A percentile compares a stretch with the other conserved stretches of the same genome.
Conservation (phyloP, 2,113 vertebrate genomes). For the Silurus meridionalis region DNA sequence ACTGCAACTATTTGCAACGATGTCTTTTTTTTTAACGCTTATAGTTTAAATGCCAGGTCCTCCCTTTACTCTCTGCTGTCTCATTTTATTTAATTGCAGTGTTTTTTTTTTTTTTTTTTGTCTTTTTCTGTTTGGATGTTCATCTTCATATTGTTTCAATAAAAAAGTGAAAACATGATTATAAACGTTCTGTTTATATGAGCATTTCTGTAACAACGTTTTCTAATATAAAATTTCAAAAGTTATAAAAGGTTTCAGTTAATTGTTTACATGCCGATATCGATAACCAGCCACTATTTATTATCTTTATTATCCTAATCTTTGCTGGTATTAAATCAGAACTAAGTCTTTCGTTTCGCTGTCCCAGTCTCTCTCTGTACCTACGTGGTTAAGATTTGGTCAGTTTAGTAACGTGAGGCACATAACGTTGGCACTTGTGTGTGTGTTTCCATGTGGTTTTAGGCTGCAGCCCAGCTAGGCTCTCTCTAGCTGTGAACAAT, state of each 20-base stretch:
- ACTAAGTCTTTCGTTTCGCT: slow-evolving; percentile 4
- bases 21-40: slow-evolving; percentile 24
- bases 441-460: slow-evolving; percentile 55
- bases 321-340: background rate
- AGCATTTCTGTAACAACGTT: background rate
- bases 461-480: slow-evolving; percentile 52
- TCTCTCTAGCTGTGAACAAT: slow-evolving; percentile 53
- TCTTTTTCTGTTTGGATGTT: slow-evolving; percentile 42
- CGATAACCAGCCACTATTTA: background rate
- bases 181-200: background rate
- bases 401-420: slow-evolving; percentile 26
- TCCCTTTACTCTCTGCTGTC: slow-evolving; percentile 43
- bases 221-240: background rate
- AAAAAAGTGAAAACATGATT: slow-evolving; percentile 46
- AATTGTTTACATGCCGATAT: background rate
- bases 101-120: slow-evolving; percentile 26
- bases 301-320: background rate
- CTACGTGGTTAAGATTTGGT: background rate
- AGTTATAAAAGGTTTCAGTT: background rate
- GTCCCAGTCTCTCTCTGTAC: slow-evolving; percentile 9
- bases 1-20: slow-evolving; percentile 56
- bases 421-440: slow-evolving; percentile 33
- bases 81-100: slow-evolving; percentile 50
- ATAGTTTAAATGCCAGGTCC: slow-evolving; percentile 18
- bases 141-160: slow-evolving; percentile 56